These are phyloP conservation scores for Galagoides demidoff DNA, from an alignment of 2,797 vertebrate species.

Conservation along the genomic window DNA sequence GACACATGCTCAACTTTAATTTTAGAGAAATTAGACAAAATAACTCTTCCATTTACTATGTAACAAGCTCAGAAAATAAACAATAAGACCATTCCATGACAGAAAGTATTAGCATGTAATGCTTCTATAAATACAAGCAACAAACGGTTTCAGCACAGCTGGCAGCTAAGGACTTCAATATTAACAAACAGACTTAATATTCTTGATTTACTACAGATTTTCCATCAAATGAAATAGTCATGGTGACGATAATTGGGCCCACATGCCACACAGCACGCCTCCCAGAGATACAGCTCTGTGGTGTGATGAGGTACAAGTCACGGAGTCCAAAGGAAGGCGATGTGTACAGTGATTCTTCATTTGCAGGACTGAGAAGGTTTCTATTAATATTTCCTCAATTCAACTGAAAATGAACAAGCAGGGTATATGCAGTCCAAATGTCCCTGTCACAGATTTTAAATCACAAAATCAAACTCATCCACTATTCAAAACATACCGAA, in stretches of 20 bases:
- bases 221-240: slow-evolving; percentile 46
- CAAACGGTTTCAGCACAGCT: slow-evolving; percentile 41
- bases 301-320: background rate
- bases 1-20: slow-evolving; percentile 37
- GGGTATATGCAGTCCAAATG: background rate
- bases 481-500: background rate
- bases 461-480: background rate
- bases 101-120: slow-evolving; percentile 10
- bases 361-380: background rate
- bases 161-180: slow-evolving; percentile 12
- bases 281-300: background rate
- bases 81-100: slow-evolving; percentile 33
- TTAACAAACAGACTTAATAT: slow-evolving; percentile 50
- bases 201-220: slow-evolving; percentile 44
- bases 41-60: slow-evolving; percentile 42
- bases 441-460: slow-evolving; percentile 16
- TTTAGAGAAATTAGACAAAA: slow-evolving; percentile 57
- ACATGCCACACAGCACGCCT: background rate
- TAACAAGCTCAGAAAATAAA: slow-evolving; percentile 57
- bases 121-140: background rate
- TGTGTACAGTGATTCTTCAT: background rate
- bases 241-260: slow-evolving; percentile 3
- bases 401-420: slow-evolving; percentile 32
- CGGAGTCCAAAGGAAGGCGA: background rate
- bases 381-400: background rate